Evolutionary conservation across 1,140 invertebrate species (phyloP), one percentile per base, ranked within the genome.

Genomic region (Eumaeus atala): DNA sequence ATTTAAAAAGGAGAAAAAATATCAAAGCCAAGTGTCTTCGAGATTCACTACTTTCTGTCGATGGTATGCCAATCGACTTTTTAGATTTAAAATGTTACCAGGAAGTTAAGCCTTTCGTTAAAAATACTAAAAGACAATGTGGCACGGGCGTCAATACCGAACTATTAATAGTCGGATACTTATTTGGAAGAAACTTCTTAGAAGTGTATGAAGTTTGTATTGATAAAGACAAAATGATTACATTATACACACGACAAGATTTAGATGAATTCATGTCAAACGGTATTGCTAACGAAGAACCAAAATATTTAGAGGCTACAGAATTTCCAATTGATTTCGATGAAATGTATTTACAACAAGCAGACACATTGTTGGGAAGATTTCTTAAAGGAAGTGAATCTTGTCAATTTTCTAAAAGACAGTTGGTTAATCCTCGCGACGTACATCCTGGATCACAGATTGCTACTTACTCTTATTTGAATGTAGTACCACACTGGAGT

Each of bases 401-500:
- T 36, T 77, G 77, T 48, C 75, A 70, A 48, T 75, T 72, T 40
- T 62, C 62, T 10, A 77, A 66, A 53, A 64, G 67, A 16, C 70
- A 72, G 51, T 56, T 78, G 34, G 68, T 81, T 2, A 67, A 59
- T 50, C 59, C 72, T 10, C 51, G 53, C 16, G 70, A 78, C 53
- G 51, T 52, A 9, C 10, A 11, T n/a, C 16, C 37, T 18, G 50
- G 75, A 8, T 51, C 72, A 14, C 70, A 72, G 44, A 49, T 61
- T 3, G 55, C 74, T 0, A 69, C 77, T 7, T 70, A 58, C 14
- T 66, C 56, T 50, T 66, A 69, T 50, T 56, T 77, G 11, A 83
- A 80, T 53, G 58, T 68, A 4, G 61, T 77, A 10, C 77, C 79
- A 9, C 70, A 77, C 8, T 83, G 77, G 77, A 74, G 70, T 53